Evolutionary conservation across 2,797 vertebrate species (phyloP).

Genomic region (Vireo griseus): DNA sequence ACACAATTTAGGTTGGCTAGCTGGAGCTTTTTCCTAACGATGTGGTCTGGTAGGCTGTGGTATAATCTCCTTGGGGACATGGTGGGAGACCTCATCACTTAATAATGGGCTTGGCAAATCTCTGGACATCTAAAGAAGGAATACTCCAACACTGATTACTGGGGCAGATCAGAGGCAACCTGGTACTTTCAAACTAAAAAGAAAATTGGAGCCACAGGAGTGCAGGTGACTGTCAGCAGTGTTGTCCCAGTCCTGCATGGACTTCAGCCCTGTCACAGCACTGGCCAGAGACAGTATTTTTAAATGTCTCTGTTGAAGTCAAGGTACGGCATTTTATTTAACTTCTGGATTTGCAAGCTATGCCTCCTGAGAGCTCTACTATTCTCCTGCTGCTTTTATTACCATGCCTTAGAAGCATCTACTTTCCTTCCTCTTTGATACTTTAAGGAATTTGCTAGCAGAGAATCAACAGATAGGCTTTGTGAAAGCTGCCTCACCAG

Average conservation of each 20-base stretch:
- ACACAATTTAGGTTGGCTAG: slow-evolving; percentile 50
- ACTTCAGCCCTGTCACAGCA: background rate
- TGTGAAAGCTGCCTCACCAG: slow-evolving; percentile 14
- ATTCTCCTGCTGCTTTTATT: slow-evolving; percentile 32
- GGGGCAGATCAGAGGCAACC: background rate
- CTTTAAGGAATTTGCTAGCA: slow-evolving; percentile 24
- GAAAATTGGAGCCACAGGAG: background rate
- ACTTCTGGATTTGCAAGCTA: background rate
- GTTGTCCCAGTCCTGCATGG: background rate
- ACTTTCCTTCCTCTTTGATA: slow-evolving; percentile 29
- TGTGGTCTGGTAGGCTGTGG: slow-evolving; percentile 57
- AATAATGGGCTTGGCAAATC: slow-evolving; percentile 50
- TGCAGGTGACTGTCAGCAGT: background rate
- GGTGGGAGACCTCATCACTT: slow-evolving; percentile 57
- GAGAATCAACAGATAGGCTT: slow-evolving; percentile 15
- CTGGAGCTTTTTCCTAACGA: slow-evolving; percentile 27
- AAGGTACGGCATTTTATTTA: background rate
- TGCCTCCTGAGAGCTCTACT: slow-evolving; percentile 1
- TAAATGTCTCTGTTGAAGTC: background rate
- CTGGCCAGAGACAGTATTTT: background rate
- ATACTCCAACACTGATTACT: background rate
- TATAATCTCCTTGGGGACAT: slow-evolving; percentile 40
- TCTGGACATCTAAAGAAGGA: slow-evolving; percentile 44
- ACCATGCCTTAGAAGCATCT: background rate
- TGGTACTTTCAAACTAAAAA: background rate